phyloP scores from a whole-genome alignment of 2,797 vertebrate species.

The Loriculus beryllinus region DNA sequence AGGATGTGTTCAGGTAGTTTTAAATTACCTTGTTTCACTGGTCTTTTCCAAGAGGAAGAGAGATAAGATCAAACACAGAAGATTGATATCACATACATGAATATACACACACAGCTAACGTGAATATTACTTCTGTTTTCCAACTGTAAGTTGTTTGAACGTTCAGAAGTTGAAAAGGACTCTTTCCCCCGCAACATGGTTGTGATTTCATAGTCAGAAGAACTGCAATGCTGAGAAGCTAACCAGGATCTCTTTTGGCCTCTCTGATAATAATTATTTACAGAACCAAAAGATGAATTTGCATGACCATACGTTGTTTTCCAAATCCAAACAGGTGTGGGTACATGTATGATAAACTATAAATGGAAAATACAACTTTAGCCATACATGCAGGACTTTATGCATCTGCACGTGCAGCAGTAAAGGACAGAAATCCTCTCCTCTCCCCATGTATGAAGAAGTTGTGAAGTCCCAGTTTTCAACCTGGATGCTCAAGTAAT shows the following conservation, averaged over 20 bases:
- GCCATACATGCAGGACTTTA: background rate
- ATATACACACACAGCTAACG: constrained; percentile 13
- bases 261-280: background rate
- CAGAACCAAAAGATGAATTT: background rate
- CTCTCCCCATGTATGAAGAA: background rate
- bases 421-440: background rate
- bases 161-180: background rate
- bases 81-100: constrained; percentile 2
- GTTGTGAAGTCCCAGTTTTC: background rate
- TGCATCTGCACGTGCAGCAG: background rate
- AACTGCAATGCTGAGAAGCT: background rate
- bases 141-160: background rate
- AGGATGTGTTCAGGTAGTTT: constrained; percentile 80
- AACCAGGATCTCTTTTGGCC: rapidly evolving
- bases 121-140: background rate
- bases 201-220: background rate
- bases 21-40: constrained; percentile 67
- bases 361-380: background rate
- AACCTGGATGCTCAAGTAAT: background rate
- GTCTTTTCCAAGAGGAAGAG: constrained; percentile 64
- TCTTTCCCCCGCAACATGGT: background rate
- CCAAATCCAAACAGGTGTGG: background rate
- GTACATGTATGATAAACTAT: background rate
- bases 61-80: constrained; percentile 67
- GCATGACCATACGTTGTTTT: background rate